Conservation (phyloP, 2,113 vertebrate species). For the Solea solea region DNA sequence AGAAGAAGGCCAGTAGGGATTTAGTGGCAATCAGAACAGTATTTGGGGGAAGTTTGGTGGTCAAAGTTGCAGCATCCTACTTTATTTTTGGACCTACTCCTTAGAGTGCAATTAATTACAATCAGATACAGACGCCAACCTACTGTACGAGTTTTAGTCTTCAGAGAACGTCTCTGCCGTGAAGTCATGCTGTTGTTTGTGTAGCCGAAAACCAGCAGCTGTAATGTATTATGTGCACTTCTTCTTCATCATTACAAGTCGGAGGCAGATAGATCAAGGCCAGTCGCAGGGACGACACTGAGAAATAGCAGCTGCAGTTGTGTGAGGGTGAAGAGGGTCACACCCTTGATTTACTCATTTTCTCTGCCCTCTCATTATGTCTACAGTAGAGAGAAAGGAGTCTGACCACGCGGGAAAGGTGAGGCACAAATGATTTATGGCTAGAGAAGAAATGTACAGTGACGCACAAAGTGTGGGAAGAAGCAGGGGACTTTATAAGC, state of each 20-base stretch:
- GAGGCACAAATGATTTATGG: conserved; percentile 72
- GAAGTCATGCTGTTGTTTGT: neutral
- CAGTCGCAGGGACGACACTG: neutral
- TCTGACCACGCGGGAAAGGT: conserved; percentile 57
- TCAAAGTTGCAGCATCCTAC: conserved; percentile 34
- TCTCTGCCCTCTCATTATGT: conserved; percentile 52
- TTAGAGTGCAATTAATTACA: conserved; percentile 21
- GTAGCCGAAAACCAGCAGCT: neutral
- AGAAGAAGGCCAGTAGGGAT: conserved; percentile 40
- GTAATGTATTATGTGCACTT: neutral
- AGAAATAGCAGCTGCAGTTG: conserved; percentile 28
- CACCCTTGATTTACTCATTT: conserved; percentile 18
- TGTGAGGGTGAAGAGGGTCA: conserved; percentile 7
- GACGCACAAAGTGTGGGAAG: conserved; percentile 66
- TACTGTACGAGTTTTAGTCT: neutral
- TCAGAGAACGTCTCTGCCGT: neutral
- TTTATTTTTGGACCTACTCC: conserved; percentile 42
- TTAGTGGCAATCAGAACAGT: conserved; percentile 52
- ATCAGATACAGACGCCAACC: conserved; percentile 19
- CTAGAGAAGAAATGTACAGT: conserved; percentile 78
- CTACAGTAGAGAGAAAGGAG: conserved; percentile 55
- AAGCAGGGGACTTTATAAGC: conserved; percentile 48
- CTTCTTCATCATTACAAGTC: conserved; percentile 13
- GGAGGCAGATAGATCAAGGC: conserved; percentile 2
- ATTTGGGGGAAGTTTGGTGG: conserved; percentile 58